Evolutionary conservation across 2,113 vertebrate species (phyloP).

Genomic region (Boleophthalmus pectinirostris): DNA sequence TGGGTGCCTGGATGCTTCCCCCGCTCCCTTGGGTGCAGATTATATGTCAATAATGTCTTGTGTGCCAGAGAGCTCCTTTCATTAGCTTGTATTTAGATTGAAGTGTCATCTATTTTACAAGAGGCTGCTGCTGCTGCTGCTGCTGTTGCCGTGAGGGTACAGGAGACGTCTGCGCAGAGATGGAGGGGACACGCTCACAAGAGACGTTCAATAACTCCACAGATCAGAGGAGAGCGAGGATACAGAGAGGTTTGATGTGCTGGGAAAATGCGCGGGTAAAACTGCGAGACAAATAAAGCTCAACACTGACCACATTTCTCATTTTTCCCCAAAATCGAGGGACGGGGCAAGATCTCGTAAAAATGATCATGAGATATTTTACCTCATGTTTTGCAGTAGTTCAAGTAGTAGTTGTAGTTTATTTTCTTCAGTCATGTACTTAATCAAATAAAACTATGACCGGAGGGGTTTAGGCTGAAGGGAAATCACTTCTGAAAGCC

Average conservation of each 20-base stretch:
- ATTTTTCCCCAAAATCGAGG: no score
- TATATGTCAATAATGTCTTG: constrained; percentile 63
- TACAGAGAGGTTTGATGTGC: not conserved
- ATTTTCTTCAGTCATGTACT: no score
- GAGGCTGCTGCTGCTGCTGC: constrained; percentile 14
- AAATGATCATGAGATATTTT: no score
- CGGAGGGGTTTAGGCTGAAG: no score
- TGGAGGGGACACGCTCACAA: constrained; percentile 5
- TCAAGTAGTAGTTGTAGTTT: no score
- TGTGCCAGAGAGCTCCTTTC: constrained; percentile 48
- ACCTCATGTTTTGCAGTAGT: no score
- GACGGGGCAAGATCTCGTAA: no score
- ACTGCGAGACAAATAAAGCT: no score
- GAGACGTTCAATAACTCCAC: not conserved
- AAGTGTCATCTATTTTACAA: constrained; percentile 50
- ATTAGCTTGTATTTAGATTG: constrained; percentile 63
- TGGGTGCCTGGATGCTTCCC: constrained; percentile 41
- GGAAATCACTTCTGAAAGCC: no score
- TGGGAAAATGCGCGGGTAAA: not conserved
- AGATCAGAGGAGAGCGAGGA: not conserved
- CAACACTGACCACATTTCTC: no score
- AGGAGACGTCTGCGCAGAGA: constrained; percentile 10
- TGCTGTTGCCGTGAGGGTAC: not conserved
- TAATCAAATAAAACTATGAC: no score
- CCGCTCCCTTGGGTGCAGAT: constrained; percentile 48